Evolutionary conservation across 1,140 invertebrate species (phyloP).

Genomic region (Brachionus rubens): DNA sequence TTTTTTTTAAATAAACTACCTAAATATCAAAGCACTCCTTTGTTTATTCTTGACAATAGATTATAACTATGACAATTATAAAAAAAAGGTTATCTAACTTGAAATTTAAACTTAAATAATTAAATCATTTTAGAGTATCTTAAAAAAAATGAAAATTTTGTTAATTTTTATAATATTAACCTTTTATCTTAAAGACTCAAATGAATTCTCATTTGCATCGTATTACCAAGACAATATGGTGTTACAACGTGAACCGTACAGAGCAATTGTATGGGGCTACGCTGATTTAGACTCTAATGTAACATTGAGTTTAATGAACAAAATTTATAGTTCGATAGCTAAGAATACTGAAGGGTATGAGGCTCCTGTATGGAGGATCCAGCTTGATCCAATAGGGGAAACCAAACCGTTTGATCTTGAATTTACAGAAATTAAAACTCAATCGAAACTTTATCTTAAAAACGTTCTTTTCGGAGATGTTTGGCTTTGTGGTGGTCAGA

Average conservation of each 20-base stretch:
- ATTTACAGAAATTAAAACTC: not conserved
- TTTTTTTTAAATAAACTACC: no score
- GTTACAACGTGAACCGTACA: not conserved
- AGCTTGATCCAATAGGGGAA: not conserved
- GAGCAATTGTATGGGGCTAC: not conserved
- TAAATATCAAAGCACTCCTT: no score
- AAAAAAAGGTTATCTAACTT: no score
- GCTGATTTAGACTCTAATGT: not conserved
- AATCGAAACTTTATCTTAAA: slow-evolving; percentile 27
- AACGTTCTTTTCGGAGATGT: slow-evolving; percentile 58
- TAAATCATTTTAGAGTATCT: no score
- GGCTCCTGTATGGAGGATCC: not conserved
- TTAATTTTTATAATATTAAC: no score
- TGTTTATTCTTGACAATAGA: no score
- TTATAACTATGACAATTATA: no score
- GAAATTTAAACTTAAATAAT: no score
- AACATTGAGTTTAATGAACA: not conserved
- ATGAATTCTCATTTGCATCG: no score
- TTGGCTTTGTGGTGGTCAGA: slow-evolving; percentile 56
- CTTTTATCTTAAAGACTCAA: no score
- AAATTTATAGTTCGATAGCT: not conserved
- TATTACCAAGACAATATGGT: no score
- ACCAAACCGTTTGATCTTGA: not conserved
- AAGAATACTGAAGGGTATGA: not conserved
- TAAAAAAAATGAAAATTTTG: no score